Percentiles rank a stretch among this genome's conserved stretches.
These are phyloP conservation scores for Chrysomallon squamiferum DNA, from an alignment of 1,140 invertebrate genomes.

Conservation along the genomic window DNA sequence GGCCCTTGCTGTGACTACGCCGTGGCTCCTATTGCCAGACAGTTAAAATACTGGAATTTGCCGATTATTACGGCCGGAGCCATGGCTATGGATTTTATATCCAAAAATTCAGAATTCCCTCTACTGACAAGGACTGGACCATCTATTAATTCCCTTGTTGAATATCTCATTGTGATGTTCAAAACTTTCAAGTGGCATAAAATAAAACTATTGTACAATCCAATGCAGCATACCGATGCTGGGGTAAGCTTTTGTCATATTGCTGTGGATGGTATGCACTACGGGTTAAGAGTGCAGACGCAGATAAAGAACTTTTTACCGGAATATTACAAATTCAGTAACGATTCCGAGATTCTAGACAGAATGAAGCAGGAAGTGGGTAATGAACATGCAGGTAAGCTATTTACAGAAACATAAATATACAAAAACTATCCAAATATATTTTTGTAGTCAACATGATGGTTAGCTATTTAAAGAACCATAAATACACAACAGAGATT, in stretches of 20 bases:
- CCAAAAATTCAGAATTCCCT: constrained; percentile 68
- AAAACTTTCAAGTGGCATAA: constrained; percentile 72
- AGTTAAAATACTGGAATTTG: constrained; percentile 79
- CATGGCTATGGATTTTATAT: constrained; percentile 78
- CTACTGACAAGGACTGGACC: constrained; percentile 87
- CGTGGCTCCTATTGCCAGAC: constrained; percentile 86
- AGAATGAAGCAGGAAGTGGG: constrained; percentile 10
- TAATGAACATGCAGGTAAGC: not conserved
- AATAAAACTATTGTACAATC: constrained; percentile 75
- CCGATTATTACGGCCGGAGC: constrained; percentile 79
- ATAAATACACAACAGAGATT: no score
- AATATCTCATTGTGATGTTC: constrained; percentile 73
- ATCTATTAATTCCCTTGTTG: constrained; percentile 76
- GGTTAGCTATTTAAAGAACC: no score
- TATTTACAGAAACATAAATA: no score
- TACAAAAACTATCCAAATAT: no score
- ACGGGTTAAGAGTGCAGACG: constrained; percentile 20
- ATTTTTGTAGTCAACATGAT: no score
- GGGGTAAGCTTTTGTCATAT: constrained; percentile 66
- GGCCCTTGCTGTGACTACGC: constrained; percentile 93
- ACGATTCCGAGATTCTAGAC: constrained; percentile 3
- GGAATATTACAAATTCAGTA: constrained; percentile 18
- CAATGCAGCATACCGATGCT: constrained; percentile 68
- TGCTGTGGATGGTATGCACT: constrained; percentile 38
- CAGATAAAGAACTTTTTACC: constrained; percentile 7